Evolutionary conservation across 2,113 vertebrate species (phyloP), one percentile per base, ranked within the genome.

Genomic region (Cochlearius cochlearius): DNA sequence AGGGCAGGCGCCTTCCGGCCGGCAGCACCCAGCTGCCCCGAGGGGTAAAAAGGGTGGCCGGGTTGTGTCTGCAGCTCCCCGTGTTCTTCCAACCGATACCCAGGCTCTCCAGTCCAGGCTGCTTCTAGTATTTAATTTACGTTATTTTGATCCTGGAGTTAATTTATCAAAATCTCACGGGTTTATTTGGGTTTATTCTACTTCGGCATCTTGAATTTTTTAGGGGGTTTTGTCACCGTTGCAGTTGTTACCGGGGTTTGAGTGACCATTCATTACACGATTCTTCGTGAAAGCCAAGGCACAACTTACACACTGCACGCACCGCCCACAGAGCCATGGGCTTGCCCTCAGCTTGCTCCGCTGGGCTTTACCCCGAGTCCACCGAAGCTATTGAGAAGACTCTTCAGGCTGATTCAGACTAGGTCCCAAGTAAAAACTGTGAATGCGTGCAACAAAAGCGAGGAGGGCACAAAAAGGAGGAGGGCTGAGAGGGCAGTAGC

Each of bases 41-140:
- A 22, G 59, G 52, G 43, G 59, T 63, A 60, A 71, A 50, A 29
- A 26, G 71, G 74, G 71, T 5, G 10, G 32, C 67, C 59, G 32
- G 92, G 68, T 49, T 83, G 67, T 86, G 93, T 93, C 94, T 83
- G 67, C 63, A 80, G 59, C 30, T 47, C 63, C 53, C 69, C 12
- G 10, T 30, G 10, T 30, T 71, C 39, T 58, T 63, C 83, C 92
- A 69, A 71, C 3, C 5, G 22, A 93, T 95, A 86, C 53, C 76
- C 94, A 95, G 93, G 75, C 41, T 52, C 63, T 47, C 63, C 73
- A 72, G 12, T 77, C 64, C 43, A 83, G 76, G 78, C 69, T 17
- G 5, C 26, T 60, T 5, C 68, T 69, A 34, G 27, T 8, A 3
- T 1, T 30, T 32, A 14, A 32, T 34, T 49, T 8, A 7, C 0